Evolutionary conservation across 2,888 invertebrate species (phyloP).

Genomic region (Abrostola tripartita): DNA sequence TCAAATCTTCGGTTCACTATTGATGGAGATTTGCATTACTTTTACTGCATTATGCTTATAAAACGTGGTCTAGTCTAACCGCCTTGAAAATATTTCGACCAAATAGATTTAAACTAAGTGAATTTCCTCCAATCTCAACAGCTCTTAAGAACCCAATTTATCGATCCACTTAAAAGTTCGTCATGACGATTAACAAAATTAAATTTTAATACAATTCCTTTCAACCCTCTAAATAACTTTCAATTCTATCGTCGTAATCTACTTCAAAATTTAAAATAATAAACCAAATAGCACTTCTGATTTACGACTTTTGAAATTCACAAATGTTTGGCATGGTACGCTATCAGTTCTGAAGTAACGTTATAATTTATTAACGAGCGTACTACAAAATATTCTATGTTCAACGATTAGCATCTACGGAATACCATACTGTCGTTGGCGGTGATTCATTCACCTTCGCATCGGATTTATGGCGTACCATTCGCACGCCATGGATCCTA

Average conservation of each 20-base stretch:
- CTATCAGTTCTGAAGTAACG: constrained; percentile 11
- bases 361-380: constrained; percentile 42
- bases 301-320: constrained; percentile 21
- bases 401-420: constrained; percentile 47
- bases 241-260: constrained; percentile 6
- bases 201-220: background rate
- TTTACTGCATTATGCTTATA: no score
- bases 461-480: constrained; percentile 38
- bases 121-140: no score
- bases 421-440: constrained; percentile 32
- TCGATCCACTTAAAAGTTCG: background rate
- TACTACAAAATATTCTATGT: constrained; percentile 48
- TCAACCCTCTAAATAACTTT: background rate
- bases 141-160: background rate
- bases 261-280: constrained; percentile 3
- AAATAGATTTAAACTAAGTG: no score
- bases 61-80: no score
- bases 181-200: background rate
- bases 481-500: constrained; percentile 22
- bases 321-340: constrained; percentile 39
- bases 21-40: no score
- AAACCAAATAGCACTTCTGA: constrained; percentile 15
- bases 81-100: no score
- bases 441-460: constrained; percentile 48
- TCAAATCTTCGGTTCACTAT: no score